phyloP scores from a whole-genome alignment of 2,888 invertebrate species.

The Drosophila anomalata region DNA sequence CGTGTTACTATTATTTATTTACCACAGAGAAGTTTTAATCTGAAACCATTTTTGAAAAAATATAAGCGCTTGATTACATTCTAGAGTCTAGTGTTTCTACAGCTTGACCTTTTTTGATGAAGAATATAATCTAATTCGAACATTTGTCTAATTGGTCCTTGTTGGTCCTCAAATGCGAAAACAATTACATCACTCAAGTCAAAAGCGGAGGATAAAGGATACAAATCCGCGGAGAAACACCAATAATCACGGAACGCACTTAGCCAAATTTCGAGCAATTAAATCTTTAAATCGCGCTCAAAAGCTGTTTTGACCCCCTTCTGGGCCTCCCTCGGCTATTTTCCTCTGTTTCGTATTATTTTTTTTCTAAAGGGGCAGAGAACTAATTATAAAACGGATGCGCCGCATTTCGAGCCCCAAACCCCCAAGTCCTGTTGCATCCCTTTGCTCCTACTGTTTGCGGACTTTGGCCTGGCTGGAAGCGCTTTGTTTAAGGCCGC shows the following conservation, averaged over 20 bases:
- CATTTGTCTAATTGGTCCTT: conserved; percentile 39
- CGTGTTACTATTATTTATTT: too few relatives aligned
- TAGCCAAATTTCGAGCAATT: conserved; percentile 71
- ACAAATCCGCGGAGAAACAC: conserved; percentile 24
- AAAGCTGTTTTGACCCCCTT: conserved; percentile 58
- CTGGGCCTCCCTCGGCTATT: conserved; percentile 15
- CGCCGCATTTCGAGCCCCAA: conserved; percentile 43
- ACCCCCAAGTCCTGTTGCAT: conserved; percentile 1
- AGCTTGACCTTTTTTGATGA: conserved; percentile 14
- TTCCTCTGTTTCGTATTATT: conserved; percentile 6
- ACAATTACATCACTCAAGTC: conserved; percentile 69
- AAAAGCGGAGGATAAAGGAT: conserved; percentile 22
- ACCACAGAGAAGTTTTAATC: background rate
- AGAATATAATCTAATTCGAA: conserved; percentile 13
- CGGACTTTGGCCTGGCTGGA: conserved; percentile 11
- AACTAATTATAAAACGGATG: conserved; percentile 81
- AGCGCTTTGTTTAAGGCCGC: conserved; percentile 52
- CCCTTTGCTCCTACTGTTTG: conserved; percentile 10
- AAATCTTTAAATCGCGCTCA: conserved; percentile 79
- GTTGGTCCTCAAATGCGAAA: conserved; percentile 49
- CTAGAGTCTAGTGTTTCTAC: background rate
- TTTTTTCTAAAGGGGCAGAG: conserved; percentile 36
- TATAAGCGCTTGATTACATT: background rate
- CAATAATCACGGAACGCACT: conserved; percentile 62
- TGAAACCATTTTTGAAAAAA: background rate